These are phyloP conservation scores for Hirtodrosophila histrioides DNA, from an alignment of 2,888 invertebrate genomes.

Conservation along the genomic window DNA sequence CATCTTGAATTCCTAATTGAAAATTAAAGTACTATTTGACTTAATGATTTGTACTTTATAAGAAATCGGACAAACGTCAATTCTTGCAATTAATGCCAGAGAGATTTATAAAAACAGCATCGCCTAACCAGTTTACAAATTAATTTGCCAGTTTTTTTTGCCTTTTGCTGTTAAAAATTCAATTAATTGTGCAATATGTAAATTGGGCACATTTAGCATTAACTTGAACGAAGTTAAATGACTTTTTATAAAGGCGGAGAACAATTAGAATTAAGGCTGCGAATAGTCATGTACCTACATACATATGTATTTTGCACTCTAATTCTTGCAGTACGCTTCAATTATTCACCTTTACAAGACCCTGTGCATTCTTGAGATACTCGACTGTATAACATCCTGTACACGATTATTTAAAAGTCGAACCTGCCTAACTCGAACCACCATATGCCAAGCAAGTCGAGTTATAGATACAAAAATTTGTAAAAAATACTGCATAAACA, in stretches of 20 bases:
- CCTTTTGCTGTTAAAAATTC: slow-evolving; percentile 1
- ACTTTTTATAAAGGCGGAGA: slow-evolving; percentile 19
- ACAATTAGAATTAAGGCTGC: background rate
- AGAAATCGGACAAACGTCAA: slow-evolving; percentile 12
- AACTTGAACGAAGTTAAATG: slow-evolving; percentile 44
- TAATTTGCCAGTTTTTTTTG: slow-evolving; percentile 18
- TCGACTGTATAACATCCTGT: too few relatives aligned
- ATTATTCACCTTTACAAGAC: too few relatives aligned
- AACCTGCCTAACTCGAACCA: too few relatives aligned
- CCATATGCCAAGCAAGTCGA: too few relatives aligned
- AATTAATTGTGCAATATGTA: slow-evolving; percentile 42
- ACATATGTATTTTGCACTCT: too few relatives aligned
- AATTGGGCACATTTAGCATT: slow-evolving; percentile 25
- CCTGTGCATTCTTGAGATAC: too few relatives aligned
- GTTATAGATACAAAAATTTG: too few relatives aligned
- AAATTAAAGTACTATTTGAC: slow-evolving; percentile 32
- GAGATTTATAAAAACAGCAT: slow-evolving; percentile 10
- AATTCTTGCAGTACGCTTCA: too few relatives aligned
- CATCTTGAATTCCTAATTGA: slow-evolving; percentile 33
- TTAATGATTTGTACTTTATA: slow-evolving; percentile 25
- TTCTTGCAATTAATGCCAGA: slow-evolving; percentile 35
- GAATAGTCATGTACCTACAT: too few relatives aligned
- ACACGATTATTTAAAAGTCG: too few relatives aligned
- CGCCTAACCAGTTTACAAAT: slow-evolving; percentile 46
- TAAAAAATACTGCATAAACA: too few relatives aligned